Percentiles rank a stretch among this genome's conserved stretches.
Evolutionary conservation across 2,888 invertebrate genomes (phyloP).

Genomic region (Lumbricus terrestris): DNA sequence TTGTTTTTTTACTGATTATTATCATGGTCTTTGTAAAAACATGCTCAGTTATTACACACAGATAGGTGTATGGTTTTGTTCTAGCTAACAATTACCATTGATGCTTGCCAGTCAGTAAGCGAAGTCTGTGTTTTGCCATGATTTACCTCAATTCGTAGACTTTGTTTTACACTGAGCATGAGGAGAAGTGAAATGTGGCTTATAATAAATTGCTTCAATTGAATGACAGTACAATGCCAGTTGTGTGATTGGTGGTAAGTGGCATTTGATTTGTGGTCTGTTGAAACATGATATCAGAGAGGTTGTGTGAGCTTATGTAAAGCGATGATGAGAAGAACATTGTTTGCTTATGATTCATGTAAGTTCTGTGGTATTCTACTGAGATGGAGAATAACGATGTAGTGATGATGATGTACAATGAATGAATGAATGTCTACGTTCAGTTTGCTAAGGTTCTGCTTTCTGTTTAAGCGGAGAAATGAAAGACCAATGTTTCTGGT

Average conservation of each 20-base stretch:
- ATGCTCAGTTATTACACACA: neutral
- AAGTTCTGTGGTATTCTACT: neutral
- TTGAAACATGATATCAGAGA: neutral
- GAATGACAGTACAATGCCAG: neutral
- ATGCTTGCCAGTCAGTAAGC: neutral
- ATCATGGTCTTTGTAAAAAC: neutral
- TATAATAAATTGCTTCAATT: neutral
- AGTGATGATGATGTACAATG: too few relatives aligned
- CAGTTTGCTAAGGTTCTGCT: neutral
- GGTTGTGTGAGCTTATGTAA: neutral
- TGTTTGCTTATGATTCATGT: neutral
- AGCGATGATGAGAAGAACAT: too few relatives aligned
- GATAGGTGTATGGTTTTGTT: neutral
- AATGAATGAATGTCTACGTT: neutral
- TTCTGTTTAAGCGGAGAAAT: neutral
- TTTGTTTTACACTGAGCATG: neutral
- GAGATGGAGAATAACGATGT: neutral
- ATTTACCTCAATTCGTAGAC: neutral
- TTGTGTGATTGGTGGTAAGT: neutral
- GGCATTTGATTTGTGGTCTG: neutral
- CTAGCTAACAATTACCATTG: neutral
- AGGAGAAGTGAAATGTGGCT: neutral
- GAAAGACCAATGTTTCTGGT: neutral
- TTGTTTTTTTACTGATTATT: neutral
- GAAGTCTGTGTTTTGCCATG: neutral